phyloP scores from a whole-genome alignment of 2,888 invertebrate species.

The Flabesymbios commensalis region DNA sequence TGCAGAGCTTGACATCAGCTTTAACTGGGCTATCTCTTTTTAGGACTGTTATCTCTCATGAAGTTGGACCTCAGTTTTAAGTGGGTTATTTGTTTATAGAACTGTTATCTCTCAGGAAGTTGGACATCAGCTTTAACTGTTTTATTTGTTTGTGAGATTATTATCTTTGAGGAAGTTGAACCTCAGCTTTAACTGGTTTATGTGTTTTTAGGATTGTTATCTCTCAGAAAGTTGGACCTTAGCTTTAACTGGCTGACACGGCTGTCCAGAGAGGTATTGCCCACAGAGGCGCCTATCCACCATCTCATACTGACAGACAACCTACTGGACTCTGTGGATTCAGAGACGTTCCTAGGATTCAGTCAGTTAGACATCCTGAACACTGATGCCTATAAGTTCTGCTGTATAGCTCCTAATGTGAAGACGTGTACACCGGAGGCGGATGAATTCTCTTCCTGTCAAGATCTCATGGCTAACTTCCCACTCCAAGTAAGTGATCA shows the following conservation, averaged over 20 bases:
- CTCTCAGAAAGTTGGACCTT: constrained; percentile 23
- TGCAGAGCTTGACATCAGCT: no score
- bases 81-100: constrained; percentile 19
- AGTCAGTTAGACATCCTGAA: constrained; percentile 16
- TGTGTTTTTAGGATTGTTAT: constrained; percentile 23
- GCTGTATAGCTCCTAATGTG: constrained; percentile 45
- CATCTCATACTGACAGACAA: constrained; percentile 21
- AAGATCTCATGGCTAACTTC: constrained; percentile 37
- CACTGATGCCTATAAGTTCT: constrained; percentile 51
- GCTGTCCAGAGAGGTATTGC: constrained; percentile 2
- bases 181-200: no score
- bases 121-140: no score
- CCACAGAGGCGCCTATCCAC: not conserved
- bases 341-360: constrained; percentile 19
- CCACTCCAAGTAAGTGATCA: constrained; percentile 29
- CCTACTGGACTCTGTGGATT: constrained; percentile 11
- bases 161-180: no score
- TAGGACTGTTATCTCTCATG: no score
- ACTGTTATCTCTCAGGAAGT: constrained; percentile 18
- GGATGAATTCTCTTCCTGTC: constrained; percentile 38
- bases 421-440: constrained; percentile 30
- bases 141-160: no score
- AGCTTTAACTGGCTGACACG: constrained; percentile 14
- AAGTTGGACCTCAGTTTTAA: no score
- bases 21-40: no score